Base-by-base conservation (phyloP, 2,113 vertebrate species). In the Gadus chalcogrammus region DNA sequence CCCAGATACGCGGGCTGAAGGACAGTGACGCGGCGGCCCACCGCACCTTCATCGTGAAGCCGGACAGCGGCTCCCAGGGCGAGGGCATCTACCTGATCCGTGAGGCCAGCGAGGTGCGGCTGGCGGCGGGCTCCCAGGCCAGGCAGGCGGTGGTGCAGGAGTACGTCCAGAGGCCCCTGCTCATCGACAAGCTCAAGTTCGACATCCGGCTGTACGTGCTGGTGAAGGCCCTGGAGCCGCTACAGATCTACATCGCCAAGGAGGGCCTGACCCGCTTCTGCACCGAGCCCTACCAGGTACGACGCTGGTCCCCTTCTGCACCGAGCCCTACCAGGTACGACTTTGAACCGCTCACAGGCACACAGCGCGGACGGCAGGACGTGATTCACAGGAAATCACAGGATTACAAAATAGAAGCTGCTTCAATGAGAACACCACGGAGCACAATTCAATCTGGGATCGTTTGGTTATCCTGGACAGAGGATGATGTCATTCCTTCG, bases 41-140 rank as follows among this genome's bases (percentile, higher is more conserved):
- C 77, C 93, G 93, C 64, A 97, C 95, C 13, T 99, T 97, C 63
- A 99, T 99, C 5, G 96, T 99, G 11, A 99, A 99, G 72, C 97
- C 97, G 0, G 96, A 99, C 1, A 89, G 94, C 0, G 97, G 97
- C 20, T 99, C 96, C 82, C 97, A 99, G 81, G 97, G 97, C 28
- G 96, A 98, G 3, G 97, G 97, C 80, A 99, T 99, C 93, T 99
- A 97, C 94, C 95, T 99, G 89, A 95, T 99, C 85, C 95, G 94
- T 59, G 96, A 98, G 78, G 95, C 95, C 4, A 81, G 71, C 24
- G 97, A 99, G 70, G 82, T 95, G 64, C 93, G 93, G 53, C 76
- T 92, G 75, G 72, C 90, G 1, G 90, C 87, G 15, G 92, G 88
- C 61, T 81, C 93, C 8, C 95, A 92, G 80, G 92, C 87, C 91